Conservation (phyloP, 1,140 invertebrate species). For the Anastatus disparis region DNA sequence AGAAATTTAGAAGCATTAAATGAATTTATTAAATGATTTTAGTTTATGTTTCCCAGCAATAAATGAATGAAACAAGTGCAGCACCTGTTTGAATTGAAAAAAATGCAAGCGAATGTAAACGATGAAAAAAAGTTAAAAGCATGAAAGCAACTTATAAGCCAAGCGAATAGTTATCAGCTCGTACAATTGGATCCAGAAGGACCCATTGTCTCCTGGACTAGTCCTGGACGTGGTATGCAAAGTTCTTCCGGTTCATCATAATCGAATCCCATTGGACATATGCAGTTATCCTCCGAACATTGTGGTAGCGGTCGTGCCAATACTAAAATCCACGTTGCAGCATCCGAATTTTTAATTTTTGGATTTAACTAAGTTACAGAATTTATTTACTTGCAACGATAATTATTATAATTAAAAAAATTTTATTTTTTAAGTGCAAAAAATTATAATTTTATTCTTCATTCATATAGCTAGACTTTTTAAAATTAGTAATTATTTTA, state of each 20-base stretch:
- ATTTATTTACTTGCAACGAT: no score
- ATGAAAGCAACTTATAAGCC: constrained; percentile 47
- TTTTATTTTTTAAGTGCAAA: no score
- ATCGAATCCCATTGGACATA: constrained; percentile 66
- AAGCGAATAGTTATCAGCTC: constrained; percentile 50
- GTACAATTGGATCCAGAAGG: constrained; percentile 64
- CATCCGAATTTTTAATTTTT: constrained; percentile 34
- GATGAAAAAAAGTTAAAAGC: constrained; percentile 1
- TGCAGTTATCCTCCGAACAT: constrained; percentile 65
- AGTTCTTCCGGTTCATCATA: constrained; percentile 56
- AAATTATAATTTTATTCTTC: no score
- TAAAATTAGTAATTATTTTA: no score
- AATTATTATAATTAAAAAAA: no score
- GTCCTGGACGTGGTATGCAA: constrained; percentile 59
- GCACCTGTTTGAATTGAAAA: background rate
- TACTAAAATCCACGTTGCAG: constrained; percentile 62
- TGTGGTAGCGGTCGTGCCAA: constrained; percentile 60
- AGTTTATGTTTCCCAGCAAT: no score
- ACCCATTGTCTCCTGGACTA: constrained; percentile 64
- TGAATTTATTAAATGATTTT: no score
- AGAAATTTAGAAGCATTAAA: no score
- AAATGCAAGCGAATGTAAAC: background rate
- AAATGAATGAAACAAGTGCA: constrained; percentile 10
- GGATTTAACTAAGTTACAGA: constrained; percentile 11
- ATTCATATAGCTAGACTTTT: no score